Evolutionary conservation across 2,797 vertebrate species (phyloP), one percentile per base, ranked within the genome.

Genomic region (Aeoliscus strigatus): DNA sequence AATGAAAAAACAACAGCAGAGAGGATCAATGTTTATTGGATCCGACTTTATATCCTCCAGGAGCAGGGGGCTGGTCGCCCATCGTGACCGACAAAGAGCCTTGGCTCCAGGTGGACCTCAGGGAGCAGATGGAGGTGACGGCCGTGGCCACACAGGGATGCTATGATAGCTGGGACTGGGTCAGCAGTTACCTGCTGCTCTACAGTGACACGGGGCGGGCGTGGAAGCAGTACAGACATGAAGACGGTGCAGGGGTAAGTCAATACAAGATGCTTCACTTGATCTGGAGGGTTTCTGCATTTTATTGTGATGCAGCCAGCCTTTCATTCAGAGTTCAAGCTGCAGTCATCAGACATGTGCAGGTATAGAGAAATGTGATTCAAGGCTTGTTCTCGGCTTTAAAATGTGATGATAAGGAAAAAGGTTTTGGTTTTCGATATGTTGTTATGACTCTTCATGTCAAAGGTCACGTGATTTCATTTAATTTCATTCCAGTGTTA

Each of bases 61-160:
- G 93, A 79, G 86, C 88, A 15, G 96, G 95, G 4, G 96, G 96
- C 48, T 99, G 96, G 96, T 92, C 93, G 28, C 95, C 96, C 0
- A 70, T 86, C 78, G 82, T 88, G 60, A 92, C 90, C 1, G 91
- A 90, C 2, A 72, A 79, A 27, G 87, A 91, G 26, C 93, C 94
- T 43, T 99, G 96, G 96, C 87, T 99, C 14, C 96, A 99, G 82
- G 70, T 97, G 67, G 96, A 99, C 65, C 88, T 99, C 46, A 87
- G 90, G 49, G 92, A 92, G 59, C 86, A 93, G 80, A 86, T 93
- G 81, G 93, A 97, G 85, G 81, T 98, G 43, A 95, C 91, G 1
- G 92, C 90, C 0, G 84, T 97, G 6, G 92, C 94, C 62, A 95
- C 94, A 0, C 96, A 99, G 76, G 96, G 96, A 36, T 84, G 94